phyloP scores from a whole-genome alignment of 2,888 invertebrate genomes.

The Monochamus alternatus region DNA sequence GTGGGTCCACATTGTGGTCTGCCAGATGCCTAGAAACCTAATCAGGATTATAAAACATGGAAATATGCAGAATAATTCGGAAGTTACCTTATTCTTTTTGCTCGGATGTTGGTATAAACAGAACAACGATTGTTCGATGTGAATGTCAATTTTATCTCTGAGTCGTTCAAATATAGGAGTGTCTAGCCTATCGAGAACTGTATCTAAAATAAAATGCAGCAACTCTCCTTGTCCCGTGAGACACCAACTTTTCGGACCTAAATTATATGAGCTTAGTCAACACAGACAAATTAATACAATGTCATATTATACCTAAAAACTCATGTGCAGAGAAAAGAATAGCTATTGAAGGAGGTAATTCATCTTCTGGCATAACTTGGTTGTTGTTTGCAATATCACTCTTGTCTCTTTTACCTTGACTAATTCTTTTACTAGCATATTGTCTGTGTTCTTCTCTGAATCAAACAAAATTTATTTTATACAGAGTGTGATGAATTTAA shows the following conservation, averaged over 20 bases:
- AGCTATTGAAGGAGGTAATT: slow-evolving; percentile 82
- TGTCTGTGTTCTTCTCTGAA: slow-evolving; percentile 79
- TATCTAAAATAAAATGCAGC: slow-evolving; percentile 84
- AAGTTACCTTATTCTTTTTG: slow-evolving; percentile 76
- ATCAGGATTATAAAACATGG: slow-evolving; percentile 32
- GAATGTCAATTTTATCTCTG: slow-evolving; percentile 81
- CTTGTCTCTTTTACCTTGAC: slow-evolving; percentile 64
- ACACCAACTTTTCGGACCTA: slow-evolving; percentile 82
- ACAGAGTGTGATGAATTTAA: too few species aligned
- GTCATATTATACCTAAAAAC: slow-evolving; percentile 78
- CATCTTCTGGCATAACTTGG: slow-evolving; percentile 63
- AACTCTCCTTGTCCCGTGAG: slow-evolving; percentile 84
- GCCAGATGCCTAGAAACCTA: slow-evolving; percentile 76
- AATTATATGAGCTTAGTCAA: slow-evolving; percentile 19
- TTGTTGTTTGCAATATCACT: slow-evolving; percentile 41
- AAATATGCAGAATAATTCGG: not conserved
- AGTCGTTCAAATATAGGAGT: slow-evolving; percentile 78
- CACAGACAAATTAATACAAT: slow-evolving; percentile 18
- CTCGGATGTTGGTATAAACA: slow-evolving; percentile 90
- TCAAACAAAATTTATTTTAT: not conserved
- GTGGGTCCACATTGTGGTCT: slow-evolving; percentile 84
- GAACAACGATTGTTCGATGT: slow-evolving; percentile 88
- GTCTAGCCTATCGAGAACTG: slow-evolving; percentile 80
- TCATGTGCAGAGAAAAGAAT: slow-evolving; percentile 89
- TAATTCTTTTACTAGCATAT: slow-evolving; percentile 72